These are phyloP conservation scores for Liodrosophila aerea DNA, from an alignment of 2,888 invertebrate species.

Conservation along the genomic window DNA sequence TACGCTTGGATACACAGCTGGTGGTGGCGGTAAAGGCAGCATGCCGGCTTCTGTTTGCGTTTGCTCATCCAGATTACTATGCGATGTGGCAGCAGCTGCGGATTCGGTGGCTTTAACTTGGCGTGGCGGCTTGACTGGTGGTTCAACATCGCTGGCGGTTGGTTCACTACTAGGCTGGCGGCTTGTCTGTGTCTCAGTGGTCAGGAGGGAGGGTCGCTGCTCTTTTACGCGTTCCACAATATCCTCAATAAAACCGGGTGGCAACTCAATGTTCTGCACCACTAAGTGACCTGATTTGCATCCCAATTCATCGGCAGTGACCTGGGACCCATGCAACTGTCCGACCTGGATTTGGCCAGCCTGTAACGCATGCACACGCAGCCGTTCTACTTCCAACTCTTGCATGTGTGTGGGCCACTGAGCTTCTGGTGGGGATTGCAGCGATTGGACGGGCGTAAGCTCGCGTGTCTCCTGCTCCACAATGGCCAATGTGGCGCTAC, in stretches of 20 bases:
- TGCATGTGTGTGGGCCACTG: conserved; percentile 82
- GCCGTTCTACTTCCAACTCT: conserved; percentile 90
- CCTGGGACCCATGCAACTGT: conserved; percentile 89
- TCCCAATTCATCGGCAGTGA: conserved; percentile 88
- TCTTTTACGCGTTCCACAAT: conserved; percentile 84
- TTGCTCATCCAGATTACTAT: conserved; percentile 72
- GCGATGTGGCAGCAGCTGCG: conserved; percentile 9
- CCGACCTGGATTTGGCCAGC: conserved; percentile 91
- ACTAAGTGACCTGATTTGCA: conserved; percentile 87
- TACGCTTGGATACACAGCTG: conserved; percentile 82
- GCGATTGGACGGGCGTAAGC: conserved; percentile 48
- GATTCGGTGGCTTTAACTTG: conserved; percentile 55
- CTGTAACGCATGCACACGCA: conserved; percentile 90
- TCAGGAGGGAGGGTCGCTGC: conserved; percentile 67
- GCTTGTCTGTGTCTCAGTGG: conserved; percentile 82
- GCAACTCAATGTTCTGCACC: conserved; percentile 87
- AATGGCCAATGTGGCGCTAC: conserved; percentile 35
- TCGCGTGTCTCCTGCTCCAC: conserved; percentile 45
- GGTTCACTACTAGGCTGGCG: conserved; percentile 73
- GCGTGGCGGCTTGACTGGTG: conserved; percentile 77
- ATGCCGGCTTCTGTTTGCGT: conserved; percentile 81
- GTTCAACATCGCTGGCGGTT: conserved; percentile 54
- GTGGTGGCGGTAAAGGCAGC: conserved; percentile 83
- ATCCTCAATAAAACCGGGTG: conserved; percentile 87
- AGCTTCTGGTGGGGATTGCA: conserved; percentile 35